Evolutionary conservation across 2,888 invertebrate genomes (phyloP), one percentile per base, ranked within the genome.

Genomic region (Tillus elongatus): DNA sequence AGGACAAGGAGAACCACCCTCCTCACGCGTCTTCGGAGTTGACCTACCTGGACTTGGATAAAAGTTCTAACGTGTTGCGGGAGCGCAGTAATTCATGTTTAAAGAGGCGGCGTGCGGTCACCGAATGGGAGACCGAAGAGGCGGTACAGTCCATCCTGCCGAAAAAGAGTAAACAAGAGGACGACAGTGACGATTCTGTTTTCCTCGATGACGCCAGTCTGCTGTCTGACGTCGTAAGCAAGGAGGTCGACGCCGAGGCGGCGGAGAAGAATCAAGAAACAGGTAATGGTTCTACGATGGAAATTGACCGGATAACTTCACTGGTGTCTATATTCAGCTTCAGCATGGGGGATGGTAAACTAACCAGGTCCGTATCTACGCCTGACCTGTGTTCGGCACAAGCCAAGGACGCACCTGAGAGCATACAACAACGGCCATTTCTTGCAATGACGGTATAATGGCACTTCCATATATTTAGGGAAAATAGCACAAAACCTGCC

Each of bases 261-360:
- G 24, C 6, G 6, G 24, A 19, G 24, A 19, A 19, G 24, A 11
- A 28, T 13, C 6, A 19, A n/a, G 24, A 19, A n/a, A 8, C 24
- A n/a, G 29, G 42, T 15, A 34, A 37, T 31, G 38, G 57, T 11
- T 61, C 64, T 3, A 62, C 66, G 8, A 72, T 73, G 72, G 73
- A 73, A 57, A 72, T 74, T 46, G 73, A 74, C 56, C 63, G 72
- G 45, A 72, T 75, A 44, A 73, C 74, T 27, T 73, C 71, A 40
- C 55, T 74, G 43, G 74, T 74, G 44, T 73, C 73, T 33, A 72
- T 72, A 50, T 73, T 74, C 57, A 73, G 73, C 53, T 74, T 74
- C 52, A 71, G 70, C 35, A 66, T 64, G 57, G 51, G 54, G 36
- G 51, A 50, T 30, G 47, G 47, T 15, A 61, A 63, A 48, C 54